Evolutionary conservation across 2,113 vertebrate species (phyloP).

Genomic region (Plotosus lineatus): DNA sequence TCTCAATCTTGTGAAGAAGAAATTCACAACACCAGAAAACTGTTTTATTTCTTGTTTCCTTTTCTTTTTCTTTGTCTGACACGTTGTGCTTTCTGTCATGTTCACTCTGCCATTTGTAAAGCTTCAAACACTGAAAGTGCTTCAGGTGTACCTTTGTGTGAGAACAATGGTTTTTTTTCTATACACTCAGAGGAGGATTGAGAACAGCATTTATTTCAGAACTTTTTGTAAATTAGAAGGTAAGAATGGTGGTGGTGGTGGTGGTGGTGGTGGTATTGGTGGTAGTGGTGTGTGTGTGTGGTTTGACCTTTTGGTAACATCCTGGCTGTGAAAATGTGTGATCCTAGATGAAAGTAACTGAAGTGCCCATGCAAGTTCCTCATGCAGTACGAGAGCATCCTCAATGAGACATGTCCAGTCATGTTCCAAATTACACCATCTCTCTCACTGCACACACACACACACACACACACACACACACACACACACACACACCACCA

Average conservation of each 20-base stretch:
- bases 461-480: conserved; percentile 37
- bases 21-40: too few relatives aligned
- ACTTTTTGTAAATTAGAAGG: neutral
- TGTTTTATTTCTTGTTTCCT: too few relatives aligned
- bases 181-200: neutral
- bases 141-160: neutral
- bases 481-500: conserved; percentile 36
- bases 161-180: too few relatives aligned
- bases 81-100: too few relatives aligned
- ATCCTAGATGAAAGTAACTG: conserved; percentile 34
- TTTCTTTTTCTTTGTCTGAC: too few relatives aligned
- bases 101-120: too few relatives aligned
- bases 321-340: conserved; percentile 22
- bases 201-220: neutral
- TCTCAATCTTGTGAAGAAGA: too few relatives aligned
- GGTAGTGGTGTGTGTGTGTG: conserved; percentile 51
- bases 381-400: conserved; percentile 9
- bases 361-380: conserved; percentile 33
- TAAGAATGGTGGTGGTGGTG: neutral
- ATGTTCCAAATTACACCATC: conserved; percentile 60
- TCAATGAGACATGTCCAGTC: conserved; percentile 61
- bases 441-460: conserved; percentile 34
- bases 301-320: conserved; percentile 29
- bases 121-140: too few relatives aligned
- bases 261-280: neutral